A percentile compares a stretch with the other conserved stretches of the same genome.
These are phyloP conservation scores for Tinea pellionella DNA, from an alignment of 2,888 invertebrate genomes.

Conservation along the genomic window DNA sequence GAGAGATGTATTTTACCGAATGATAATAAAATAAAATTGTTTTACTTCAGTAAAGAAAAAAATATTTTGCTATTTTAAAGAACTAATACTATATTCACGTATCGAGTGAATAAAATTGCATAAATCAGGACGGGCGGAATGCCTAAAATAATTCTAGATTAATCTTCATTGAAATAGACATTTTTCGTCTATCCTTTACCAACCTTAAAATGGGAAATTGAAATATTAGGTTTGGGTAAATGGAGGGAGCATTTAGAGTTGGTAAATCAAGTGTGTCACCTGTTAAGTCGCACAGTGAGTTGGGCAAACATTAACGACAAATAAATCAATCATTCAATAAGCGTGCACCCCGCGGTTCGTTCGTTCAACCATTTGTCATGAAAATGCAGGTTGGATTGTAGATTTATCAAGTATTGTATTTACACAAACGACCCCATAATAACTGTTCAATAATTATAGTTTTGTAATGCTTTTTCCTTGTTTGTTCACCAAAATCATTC, in stretches of 20 bases:
- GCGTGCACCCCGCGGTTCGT: constrained; percentile 26
- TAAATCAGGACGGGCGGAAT: no score
- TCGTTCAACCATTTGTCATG: constrained; percentile 48
- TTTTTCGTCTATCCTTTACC: constrained; percentile 15
- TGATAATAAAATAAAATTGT: neutral
- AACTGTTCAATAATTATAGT: neutral
- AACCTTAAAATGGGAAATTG: constrained; percentile 48
- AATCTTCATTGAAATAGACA: neutral
- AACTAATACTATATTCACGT: no score
- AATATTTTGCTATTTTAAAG: no score
- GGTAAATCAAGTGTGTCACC: constrained; percentile 45
- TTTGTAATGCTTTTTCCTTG: neutral
- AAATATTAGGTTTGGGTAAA: constrained; percentile 34
- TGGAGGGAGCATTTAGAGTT: constrained; percentile 39
- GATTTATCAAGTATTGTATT: neutral
- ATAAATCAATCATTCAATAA: constrained; percentile 67
- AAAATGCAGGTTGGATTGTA: constrained; percentile 17
- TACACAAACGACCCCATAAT: neutral
- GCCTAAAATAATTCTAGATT: neutral
- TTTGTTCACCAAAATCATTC: neutral
- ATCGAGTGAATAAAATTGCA: no score
- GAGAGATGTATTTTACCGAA: constrained; percentile 9
- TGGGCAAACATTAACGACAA: constrained; percentile 19
- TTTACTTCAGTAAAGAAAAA: neutral
- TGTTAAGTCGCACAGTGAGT: constrained; percentile 6